Evolutionary conservation across 2,113 vertebrate genomes (phyloP).

Genomic region (Crotalus horridus): DNA sequence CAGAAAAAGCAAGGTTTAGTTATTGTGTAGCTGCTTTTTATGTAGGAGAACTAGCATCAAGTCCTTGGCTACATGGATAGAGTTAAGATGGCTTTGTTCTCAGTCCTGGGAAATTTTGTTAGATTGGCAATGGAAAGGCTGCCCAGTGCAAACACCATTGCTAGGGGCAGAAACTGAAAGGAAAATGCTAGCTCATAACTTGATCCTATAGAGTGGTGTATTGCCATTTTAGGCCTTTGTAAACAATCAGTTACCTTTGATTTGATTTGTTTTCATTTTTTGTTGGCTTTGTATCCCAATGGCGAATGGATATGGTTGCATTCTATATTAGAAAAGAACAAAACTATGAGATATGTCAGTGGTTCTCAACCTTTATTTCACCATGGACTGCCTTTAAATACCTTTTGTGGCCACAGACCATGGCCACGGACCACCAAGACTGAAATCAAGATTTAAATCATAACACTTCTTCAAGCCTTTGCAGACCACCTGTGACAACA

Average conservation of each 20-base stretch:
- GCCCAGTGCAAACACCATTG: not conserved
- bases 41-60: not conserved
- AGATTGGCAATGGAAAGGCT: not conserved
- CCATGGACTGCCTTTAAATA: not conserved
- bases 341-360: not conserved
- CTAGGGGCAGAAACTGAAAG: not conserved
- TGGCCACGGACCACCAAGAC: not conserved
- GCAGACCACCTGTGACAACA: accelerated
- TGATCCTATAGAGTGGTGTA: not conserved
- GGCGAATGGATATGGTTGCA: not conserved
- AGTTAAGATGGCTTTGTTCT: not conserved
- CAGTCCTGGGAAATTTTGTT: not conserved
- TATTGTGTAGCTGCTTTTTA: not conserved
- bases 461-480: not conserved
- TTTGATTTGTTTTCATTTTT: not conserved
- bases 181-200: not conserved
- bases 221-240: not conserved
- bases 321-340: not conserved
- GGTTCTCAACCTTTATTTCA: not conserved
- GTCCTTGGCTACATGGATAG: not conserved
- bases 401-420: not conserved
- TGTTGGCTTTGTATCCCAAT: not conserved
- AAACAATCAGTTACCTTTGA: not conserved
- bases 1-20: not conserved
- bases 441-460: not conserved